Percentiles rank a stretch among this genome's conserved stretches.
These are phyloP conservation scores for Sinhomidia bicolor DNA, from an alignment of 2,888 invertebrate genomes.

Conservation along the genomic window DNA sequence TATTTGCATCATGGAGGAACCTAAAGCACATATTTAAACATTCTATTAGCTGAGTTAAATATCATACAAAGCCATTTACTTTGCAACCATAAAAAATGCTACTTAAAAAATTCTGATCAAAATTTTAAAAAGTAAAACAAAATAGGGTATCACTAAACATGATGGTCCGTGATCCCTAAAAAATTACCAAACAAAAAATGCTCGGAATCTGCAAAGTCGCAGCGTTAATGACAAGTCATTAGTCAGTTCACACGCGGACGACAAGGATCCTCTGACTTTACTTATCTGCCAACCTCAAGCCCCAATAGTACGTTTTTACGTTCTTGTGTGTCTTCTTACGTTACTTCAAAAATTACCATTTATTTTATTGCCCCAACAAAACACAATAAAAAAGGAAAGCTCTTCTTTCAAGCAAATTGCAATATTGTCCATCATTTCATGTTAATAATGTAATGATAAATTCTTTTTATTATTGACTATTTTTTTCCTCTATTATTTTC, in stretches of 20 bases:
- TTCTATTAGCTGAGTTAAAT: too few relatives aligned
- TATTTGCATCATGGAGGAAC: slow-evolving; percentile 94
- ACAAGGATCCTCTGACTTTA: not conserved
- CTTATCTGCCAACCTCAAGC: too few relatives aligned
- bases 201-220: too few relatives aligned
- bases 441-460: not conserved
- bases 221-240: not conserved
- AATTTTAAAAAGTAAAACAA: too few relatives aligned
- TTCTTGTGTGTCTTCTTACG: too few relatives aligned
- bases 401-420: not conserved
- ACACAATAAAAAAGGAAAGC: slow-evolving; percentile 22
- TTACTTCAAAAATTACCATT: not conserved
- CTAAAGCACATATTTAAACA: slow-evolving; percentile 83
- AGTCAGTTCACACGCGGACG: not conserved
- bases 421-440: slow-evolving; percentile 20
- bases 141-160: too few relatives aligned
- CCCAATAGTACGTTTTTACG: too few relatives aligned
- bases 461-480: slow-evolving; percentile 4
- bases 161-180: too few relatives aligned
- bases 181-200: too few relatives aligned
- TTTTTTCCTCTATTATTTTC: slow-evolving; percentile 32
- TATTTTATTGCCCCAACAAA: not conserved
- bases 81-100: too few relatives aligned
- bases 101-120: too few relatives aligned
- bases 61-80: not conserved